Percentiles rank a stretch among this genome's conserved stretches.
Evolutionary conservation across 2,888 invertebrate genomes (phyloP).

Genomic region (Tetranychus truncatus): DNA sequence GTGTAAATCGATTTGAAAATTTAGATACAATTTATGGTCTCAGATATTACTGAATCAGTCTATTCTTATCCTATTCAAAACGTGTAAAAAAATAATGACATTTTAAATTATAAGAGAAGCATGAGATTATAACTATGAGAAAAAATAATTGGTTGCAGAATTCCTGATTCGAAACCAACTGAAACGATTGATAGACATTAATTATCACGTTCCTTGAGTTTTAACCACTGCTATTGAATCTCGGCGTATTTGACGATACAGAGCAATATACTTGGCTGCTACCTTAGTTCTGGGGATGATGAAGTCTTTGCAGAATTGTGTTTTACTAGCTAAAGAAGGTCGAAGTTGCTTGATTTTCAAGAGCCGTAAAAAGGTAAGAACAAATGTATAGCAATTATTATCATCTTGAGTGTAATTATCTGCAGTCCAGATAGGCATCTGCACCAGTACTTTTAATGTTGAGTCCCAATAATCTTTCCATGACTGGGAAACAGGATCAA

Average conservation of each 20-base stretch:
- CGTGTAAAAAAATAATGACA: too few relatives aligned
- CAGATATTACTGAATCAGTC: too few relatives aligned
- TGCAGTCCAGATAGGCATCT: slow-evolving; percentile 30
- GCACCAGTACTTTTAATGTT: slow-evolving; percentile 45
- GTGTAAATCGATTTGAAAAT: too few relatives aligned
- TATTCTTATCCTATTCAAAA: too few relatives aligned
- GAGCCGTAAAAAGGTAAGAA: slow-evolving; percentile 54
- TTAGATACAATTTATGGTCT: too few relatives aligned
- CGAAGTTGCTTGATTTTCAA: slow-evolving; percentile 52
- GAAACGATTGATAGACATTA: background rate
- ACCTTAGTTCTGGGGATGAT: slow-evolving; percentile 61
- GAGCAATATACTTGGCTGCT: slow-evolving; percentile 63
- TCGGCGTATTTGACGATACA: slow-evolving; percentile 48
- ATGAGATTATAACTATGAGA: too few relatives aligned
- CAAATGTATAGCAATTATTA: slow-evolving; percentile 71
- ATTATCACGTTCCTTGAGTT: background rate
- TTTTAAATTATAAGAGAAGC: too few relatives aligned
- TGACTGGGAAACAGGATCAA: slow-evolving; percentile 18
- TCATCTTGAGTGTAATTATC: slow-evolving; percentile 48
- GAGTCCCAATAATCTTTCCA: slow-evolving; percentile 41
- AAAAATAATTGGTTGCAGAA: too few relatives aligned
- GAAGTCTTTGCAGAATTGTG: slow-evolving; percentile 56
- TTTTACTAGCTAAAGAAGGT: slow-evolving; percentile 46
- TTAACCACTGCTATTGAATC: slow-evolving; percentile 15
- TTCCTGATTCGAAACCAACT: too few relatives aligned